phyloP scores from a whole-genome alignment of 1,140 invertebrate species.

The Lanistes nyassanus region DNA sequence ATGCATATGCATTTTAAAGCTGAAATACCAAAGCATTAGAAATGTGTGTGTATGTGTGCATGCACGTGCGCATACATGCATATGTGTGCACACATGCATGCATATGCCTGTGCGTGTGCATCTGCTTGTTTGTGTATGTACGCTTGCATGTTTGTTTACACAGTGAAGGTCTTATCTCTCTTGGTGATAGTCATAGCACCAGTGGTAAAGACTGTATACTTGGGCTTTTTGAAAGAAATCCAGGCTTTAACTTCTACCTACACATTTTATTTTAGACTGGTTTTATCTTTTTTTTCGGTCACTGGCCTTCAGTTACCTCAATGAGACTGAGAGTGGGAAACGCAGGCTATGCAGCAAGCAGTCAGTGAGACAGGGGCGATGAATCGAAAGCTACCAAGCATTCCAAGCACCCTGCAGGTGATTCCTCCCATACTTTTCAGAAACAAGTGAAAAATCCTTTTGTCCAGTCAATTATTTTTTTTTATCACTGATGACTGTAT shows the following conservation, averaged over 20 bases:
- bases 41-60: background rate
- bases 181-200: background rate
- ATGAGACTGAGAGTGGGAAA: too few relatives aligned
- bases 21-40: constrained; percentile 14
- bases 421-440: too few relatives aligned
- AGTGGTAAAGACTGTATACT: background rate
- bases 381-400: too few relatives aligned
- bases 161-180: background rate
- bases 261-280: too few relatives aligned
- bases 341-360: too few relatives aligned
- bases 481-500: too few relatives aligned
- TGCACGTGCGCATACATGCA: background rate
- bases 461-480: too few relatives aligned
- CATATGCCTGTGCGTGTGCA: background rate
- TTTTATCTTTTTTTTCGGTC: too few relatives aligned
- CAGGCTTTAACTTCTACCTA: background rate
- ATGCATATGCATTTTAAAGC: background rate
- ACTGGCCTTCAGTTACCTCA: too few relatives aligned
- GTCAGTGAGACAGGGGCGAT: too few relatives aligned
- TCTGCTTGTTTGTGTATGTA: background rate
- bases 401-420: too few relatives aligned
- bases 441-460: too few relatives aligned
- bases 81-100: background rate
- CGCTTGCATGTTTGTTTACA: background rate
- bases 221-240: constrained; percentile 1